Evolutionary conservation across 2,888 invertebrate genomes (phyloP), one percentile per base, ranked within the genome.

Genomic region (Phytoseiulus persimilis): DNA sequence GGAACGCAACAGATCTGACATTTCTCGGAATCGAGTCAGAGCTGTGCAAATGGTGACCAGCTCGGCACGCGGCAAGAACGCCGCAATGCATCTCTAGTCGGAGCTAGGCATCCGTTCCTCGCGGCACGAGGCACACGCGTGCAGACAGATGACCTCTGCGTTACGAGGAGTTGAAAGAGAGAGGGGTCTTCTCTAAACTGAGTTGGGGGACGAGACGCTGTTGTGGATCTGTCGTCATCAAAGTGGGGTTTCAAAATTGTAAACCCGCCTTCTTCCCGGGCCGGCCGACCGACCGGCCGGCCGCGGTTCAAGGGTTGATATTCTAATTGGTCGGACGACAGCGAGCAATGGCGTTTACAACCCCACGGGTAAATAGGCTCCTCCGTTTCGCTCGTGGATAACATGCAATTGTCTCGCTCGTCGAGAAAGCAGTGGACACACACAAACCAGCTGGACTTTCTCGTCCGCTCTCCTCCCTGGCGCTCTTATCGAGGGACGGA

Each of bases 241-340:
- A 65, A 65, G 65, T 65, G 65, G 65, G 65, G 65, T 65, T 65
- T 65, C 65, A 65, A 65, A 65, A 65, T 65, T 65, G 65, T 65
- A 65, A 65, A 65, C 65, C 65, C 65, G 65, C 65, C 65, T 65
- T 28, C 65, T 65, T 65, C 65, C 65, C 65, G 65, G 65, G 65
- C 65, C 18, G 65, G 65, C 65, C 28, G 46, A 14, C 46, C 14
- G n/a, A n/a, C 46, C 14, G 18, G 65, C 65, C 5, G 65, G 11
- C 28, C 65, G 65, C 65, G 18, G 65, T 65, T 65, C 65, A 65
- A 65, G 65, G 65, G 65, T 65, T 65, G 65, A 65, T 65, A 65
- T 65, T 65, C 65, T 65, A 65, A 65, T 65, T 65, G 65, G 65
- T 65, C 65, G 28, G 65, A 65, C 65, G 65, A 65, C 65, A 65